A percentile compares a stretch with the other conserved stretches of the same genome.
These are phyloP conservation scores for Triplophysa bombifrons DNA, from an alignment of 2,797 vertebrate genomes.

Conservation along the genomic window DNA sequence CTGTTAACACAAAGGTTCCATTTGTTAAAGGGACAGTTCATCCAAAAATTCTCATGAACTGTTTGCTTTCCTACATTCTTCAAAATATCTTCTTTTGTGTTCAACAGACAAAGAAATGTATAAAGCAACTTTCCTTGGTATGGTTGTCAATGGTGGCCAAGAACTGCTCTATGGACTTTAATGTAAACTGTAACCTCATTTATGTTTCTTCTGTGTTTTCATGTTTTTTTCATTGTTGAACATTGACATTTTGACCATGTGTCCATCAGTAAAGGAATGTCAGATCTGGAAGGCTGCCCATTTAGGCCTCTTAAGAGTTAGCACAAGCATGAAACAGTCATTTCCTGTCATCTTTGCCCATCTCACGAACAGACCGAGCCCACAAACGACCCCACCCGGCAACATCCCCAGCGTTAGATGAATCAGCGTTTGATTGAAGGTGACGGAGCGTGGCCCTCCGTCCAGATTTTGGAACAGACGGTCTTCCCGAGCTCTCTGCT, in stretches of 20 bases:
- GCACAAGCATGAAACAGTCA: conserved; percentile 48
- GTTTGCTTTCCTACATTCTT: too few relatives aligned
- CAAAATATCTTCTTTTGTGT: too few relatives aligned
- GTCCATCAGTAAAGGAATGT: conserved; percentile 31
- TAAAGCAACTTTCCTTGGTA: too few relatives aligned
- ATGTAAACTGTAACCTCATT: background rate
- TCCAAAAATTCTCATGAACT: too few relatives aligned
- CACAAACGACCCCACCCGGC: conserved; percentile 19
- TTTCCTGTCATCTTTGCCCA: conserved; percentile 58
- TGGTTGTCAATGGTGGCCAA: too few relatives aligned
- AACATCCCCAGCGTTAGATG: conserved; percentile 28
- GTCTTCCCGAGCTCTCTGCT: conserved; percentile 36
- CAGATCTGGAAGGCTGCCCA: conserved; percentile 40
- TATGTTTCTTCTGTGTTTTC: background rate
- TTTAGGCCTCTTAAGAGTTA: conserved; percentile 47
- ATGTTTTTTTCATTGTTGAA: background rate
- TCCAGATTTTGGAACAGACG: conserved; percentile 39
- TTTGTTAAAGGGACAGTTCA: too few relatives aligned
- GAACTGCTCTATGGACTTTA: too few relatives aligned
- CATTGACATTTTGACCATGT: background rate
- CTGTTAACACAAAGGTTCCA: too few relatives aligned
- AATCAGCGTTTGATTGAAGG: conserved; percentile 41
- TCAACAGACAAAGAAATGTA: too few relatives aligned
- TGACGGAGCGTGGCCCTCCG: conserved; percentile 45
- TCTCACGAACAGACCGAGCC: conserved; percentile 24